Evolutionary conservation across 1,140 invertebrate genomes (phyloP), one percentile per base, ranked within the genome.

Genomic region (Microvelia longipes): DNA sequence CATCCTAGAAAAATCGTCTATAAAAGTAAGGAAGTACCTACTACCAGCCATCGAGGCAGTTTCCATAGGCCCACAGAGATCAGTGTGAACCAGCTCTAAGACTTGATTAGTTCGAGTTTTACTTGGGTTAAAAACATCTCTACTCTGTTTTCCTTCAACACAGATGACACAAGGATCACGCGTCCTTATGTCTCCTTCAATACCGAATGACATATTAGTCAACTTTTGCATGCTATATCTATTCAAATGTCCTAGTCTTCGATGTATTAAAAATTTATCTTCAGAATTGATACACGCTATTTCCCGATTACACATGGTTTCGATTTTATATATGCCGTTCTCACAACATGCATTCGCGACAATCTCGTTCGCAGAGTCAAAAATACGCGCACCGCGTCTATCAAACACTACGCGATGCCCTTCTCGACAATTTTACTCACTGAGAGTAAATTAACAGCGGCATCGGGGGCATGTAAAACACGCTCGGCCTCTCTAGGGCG

Each of bases 11-110:
- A 68, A 79, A 28, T 83, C 80, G 74, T 83, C 81, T 1, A 80
- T 80, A 29, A 82, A 80, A 0, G 81, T 79, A 0, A 81, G 28
- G 29, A 81, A 78, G 70, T 80, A 83, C 14, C 67, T 70, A 2
- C 75, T 75, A 11, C 75, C 76, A 29, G 78, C 78, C 30, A 77
- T 30, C 2, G 78, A 79, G n/a, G 25, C 64, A 1, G 73, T 70
- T 19, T 77, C 74, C 77, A 82, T 79, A 19, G 78, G 80, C 27
- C 81, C 81, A 70, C 77, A 79, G 0, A 82, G 68, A 72, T 82
- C 81, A 50, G 63, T 70, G 29, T 72, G 74, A 28, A 73, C 15
- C 13, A 67, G 28, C 66, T 73, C 72, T 61, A 70, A 30, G 15
- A 69, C 24, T 13, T 62, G 2, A 2, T 62, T 60, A 5, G 68